Evolutionary conservation across 1,140 invertebrate species (phyloP).

Genomic region (Dufourea novaeangliae): DNA sequence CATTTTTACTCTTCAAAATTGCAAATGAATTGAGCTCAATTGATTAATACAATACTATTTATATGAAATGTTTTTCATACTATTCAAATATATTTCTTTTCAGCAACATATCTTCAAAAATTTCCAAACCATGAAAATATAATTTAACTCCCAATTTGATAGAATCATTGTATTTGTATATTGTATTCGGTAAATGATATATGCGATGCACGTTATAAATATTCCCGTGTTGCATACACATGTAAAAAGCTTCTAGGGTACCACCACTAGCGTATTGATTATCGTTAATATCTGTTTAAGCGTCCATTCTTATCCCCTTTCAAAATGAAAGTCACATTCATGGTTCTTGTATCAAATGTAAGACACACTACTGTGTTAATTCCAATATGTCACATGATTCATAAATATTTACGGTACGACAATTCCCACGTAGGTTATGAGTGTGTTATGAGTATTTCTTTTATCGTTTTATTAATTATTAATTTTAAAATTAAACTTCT

Average conservation of each 20-base stretch:
- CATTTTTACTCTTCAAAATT: no score
- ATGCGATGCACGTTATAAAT: slow-evolving; percentile 32
- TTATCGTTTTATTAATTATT: no score
- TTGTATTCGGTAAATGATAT: slow-evolving; percentile 7
- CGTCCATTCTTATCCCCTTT: slow-evolving; percentile 25
- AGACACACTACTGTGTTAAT: not conserved
- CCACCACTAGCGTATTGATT: slow-evolving; percentile 37
- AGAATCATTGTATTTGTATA: not conserved
- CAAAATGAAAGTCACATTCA: slow-evolving; percentile 27
- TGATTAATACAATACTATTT: no score
- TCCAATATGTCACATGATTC: not conserved
- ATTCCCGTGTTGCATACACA: not conserved
- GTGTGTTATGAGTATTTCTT: no score
- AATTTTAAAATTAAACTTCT: no score
- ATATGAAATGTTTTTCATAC: no score
- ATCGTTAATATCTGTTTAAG: slow-evolving; percentile 36
- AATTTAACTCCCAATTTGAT: not conserved
- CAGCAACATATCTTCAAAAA: no score
- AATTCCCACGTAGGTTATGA: no score
- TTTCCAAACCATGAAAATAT: no score
- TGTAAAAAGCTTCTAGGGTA: slow-evolving; percentile 32
- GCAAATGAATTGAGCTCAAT: no score
- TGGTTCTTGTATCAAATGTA: not conserved
- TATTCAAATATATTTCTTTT: no score
- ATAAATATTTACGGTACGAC: not conserved